phyloP scores from a whole-genome alignment of 1,140 invertebrate genomes.

The Euura lappo region DNA sequence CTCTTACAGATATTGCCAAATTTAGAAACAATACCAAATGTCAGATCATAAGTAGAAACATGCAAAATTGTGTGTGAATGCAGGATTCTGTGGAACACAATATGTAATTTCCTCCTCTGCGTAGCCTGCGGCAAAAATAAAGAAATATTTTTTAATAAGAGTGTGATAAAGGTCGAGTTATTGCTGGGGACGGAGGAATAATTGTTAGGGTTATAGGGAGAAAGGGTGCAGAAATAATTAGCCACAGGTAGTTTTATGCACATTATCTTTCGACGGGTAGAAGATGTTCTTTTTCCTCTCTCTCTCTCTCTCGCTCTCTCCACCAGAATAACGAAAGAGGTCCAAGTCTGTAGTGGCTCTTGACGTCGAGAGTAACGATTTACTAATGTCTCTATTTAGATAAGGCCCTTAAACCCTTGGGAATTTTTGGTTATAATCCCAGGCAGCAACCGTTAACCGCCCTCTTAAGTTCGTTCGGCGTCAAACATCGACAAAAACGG shows the following conservation, averaged over 20 bases:
- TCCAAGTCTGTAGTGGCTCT: background rate
- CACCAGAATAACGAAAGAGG: background rate
- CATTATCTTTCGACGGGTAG: too few species aligned
- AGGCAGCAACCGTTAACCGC: background rate
- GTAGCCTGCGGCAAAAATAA: slow-evolving; percentile 31
- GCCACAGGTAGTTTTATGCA: too few species aligned
- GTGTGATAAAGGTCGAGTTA: slow-evolving; percentile 32
- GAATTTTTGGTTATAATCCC: background rate
- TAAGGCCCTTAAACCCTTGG: background rate
- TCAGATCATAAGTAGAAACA: too few species aligned
- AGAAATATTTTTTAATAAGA: slow-evolving; percentile 51
- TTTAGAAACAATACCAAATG: too few species aligned
- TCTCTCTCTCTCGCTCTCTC: too few species aligned
- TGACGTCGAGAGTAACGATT: background rate
- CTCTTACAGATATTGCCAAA: too few species aligned
- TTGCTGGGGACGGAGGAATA: background rate
- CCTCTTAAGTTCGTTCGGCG: background rate
- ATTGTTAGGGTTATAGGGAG: too few species aligned
- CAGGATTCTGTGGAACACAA: too few species aligned
- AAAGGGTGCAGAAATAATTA: too few species aligned
- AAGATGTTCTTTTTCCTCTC: too few species aligned
- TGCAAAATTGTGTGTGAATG: too few species aligned
- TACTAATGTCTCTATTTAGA: slow-evolving; percentile 1
- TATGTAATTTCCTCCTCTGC: too few species aligned
- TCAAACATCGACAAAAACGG: slow-evolving; percentile 3